These are phyloP conservation scores for Cydia strobilella DNA, from an alignment of 1,140 invertebrate species.

Conservation along the genomic window DNA sequence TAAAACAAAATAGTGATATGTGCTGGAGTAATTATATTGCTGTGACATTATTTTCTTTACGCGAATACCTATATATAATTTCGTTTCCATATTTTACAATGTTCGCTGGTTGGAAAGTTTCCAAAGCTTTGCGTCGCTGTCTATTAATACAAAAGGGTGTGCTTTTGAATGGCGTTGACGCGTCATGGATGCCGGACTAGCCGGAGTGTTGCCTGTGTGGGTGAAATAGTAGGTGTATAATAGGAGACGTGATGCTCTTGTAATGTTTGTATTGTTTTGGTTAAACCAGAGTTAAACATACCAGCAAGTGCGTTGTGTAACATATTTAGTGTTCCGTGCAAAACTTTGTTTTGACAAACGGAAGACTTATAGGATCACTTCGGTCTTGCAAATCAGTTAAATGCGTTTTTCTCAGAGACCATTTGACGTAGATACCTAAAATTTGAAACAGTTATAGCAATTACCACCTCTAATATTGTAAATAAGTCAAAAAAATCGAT, in stretches of 20 bases:
- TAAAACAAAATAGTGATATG: constrained; percentile 14
- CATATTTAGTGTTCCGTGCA: too few species aligned
- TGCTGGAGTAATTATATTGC: not conserved
- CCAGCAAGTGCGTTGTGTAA: not conserved
- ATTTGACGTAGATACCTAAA: too few species aligned
- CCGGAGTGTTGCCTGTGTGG: constrained; percentile 42
- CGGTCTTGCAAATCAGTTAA: too few species aligned
- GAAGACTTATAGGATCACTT: too few species aligned
- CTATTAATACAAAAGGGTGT: constrained; percentile 61
- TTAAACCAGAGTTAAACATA: not conserved
- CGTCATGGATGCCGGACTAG: constrained; percentile 42
- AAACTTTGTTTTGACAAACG: too few species aligned
- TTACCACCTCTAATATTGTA: too few species aligned
- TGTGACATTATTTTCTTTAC: constrained; percentile 25
- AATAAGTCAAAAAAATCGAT: too few species aligned
- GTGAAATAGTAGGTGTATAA: constrained; percentile 46
- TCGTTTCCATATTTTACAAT: constrained; percentile 54
- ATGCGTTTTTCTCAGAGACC: too few species aligned
- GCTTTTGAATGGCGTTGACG: constrained; percentile 61
- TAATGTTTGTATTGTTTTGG: not conserved
- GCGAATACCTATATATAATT: constrained; percentile 20
- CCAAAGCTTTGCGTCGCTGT: constrained; percentile 52
- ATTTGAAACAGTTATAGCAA: too few species aligned
- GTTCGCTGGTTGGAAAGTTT: constrained; percentile 46
- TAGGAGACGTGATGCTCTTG: constrained; percentile 38